These are phyloP conservation scores for Rutpela maculata DNA, from an alignment of 2,888 invertebrate species.

Conservation along the genomic window DNA sequence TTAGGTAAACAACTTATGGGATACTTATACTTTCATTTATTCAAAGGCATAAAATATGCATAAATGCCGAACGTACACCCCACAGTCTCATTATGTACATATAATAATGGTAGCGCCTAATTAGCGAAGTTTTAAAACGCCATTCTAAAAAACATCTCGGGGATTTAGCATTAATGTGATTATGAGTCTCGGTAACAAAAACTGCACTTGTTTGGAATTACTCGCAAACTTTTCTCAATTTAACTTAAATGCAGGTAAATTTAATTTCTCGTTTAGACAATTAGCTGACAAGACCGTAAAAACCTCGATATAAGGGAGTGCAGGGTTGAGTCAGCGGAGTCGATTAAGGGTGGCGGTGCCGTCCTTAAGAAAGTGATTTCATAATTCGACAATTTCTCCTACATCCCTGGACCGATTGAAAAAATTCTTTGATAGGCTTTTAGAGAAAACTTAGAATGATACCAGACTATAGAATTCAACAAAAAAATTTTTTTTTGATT, in stretches of 20 bases:
- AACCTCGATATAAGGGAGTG: background rate
- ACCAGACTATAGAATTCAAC: no score
- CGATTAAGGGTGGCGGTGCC: no score
- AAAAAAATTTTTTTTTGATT: no score
- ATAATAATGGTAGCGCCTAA: constrained; percentile 25
- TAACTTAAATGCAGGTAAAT: constrained; percentile 23
- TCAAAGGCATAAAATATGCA: constrained; percentile 12
- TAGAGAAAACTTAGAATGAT: no score
- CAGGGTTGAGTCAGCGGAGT: background rate
- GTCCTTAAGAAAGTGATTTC: no score
- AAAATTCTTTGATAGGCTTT: no score
- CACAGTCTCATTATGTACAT: constrained; percentile 15
- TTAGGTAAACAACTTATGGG: background rate
- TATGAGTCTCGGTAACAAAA: constrained; percentile 27
- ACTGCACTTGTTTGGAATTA: constrained; percentile 29
- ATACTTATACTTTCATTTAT: constrained; percentile 13
- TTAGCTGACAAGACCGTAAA: constrained; percentile 17
- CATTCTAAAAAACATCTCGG: constrained; percentile 15
- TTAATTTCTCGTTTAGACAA: constrained; percentile 19
- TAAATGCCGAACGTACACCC: background rate
- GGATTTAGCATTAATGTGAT: constrained; percentile 30
- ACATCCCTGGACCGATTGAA: no score
- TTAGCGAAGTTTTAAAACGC: constrained; percentile 27
- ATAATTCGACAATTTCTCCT: no score
- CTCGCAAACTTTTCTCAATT: constrained; percentile 32